phyloP scores from a whole-genome alignment of 2,113 vertebrate genomes.

The Gopherus evgoodei region DNA sequence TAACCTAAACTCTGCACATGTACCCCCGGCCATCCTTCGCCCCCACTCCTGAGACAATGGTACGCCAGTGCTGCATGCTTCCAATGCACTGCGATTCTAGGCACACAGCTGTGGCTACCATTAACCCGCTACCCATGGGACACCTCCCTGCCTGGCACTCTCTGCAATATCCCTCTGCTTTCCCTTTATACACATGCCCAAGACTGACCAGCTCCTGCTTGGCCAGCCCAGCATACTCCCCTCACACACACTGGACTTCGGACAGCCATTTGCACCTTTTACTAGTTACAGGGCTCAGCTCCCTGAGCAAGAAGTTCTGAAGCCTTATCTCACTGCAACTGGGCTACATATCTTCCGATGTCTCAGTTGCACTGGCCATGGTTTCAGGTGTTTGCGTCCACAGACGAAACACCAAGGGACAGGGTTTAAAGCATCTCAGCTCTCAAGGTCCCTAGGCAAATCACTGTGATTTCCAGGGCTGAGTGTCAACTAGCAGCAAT shows the following conservation, averaged over 20 bases:
- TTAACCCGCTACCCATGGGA: neutral
- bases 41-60: neutral
- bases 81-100: neutral
- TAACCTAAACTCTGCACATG: neutral
- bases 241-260: neutral
- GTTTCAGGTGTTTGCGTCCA: too few species aligned
- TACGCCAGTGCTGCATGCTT: accelerated
- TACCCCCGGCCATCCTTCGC: neutral
- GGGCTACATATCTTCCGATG: neutral
- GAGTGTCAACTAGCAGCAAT: too few species aligned
- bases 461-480: too few species aligned
- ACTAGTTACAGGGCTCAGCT: neutral
- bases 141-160: neutral
- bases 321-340: neutral
- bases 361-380: neutral
- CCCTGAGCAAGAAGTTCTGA: neutral
- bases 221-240: neutral
- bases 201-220: neutral
- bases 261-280: neutral
- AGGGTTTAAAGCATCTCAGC: too few species aligned
- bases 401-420: neutral
- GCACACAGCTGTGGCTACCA: neutral
- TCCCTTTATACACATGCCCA: neutral
- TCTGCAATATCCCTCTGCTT: neutral
- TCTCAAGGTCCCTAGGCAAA: too few species aligned